Conservation (phyloP, 2,888 invertebrate species). For the Melikaiella ostensackeni region DNA sequence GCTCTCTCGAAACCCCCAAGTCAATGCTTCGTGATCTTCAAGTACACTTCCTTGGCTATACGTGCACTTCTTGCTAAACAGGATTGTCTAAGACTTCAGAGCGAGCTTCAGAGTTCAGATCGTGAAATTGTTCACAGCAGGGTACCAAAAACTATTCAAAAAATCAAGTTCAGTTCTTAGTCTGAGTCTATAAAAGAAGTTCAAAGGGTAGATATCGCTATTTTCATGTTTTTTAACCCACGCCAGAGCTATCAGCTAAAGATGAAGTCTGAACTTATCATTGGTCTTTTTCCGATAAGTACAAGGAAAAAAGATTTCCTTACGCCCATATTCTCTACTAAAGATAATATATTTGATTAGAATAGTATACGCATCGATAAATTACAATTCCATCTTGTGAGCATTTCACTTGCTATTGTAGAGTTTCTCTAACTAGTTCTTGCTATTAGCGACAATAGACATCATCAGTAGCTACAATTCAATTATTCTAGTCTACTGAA, state of each 20-base stretch:
- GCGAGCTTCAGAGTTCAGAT: background rate
- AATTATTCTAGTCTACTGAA: constrained; percentile 8
- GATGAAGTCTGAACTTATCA: background rate
- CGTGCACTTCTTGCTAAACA: constrained; percentile 11
- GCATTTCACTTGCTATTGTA: background rate
- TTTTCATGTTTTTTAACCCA: no score
- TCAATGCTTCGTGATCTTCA: background rate
- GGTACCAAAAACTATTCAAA: background rate
- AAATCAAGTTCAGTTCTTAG: no score
- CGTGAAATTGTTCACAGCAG: background rate
- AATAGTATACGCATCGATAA: background rate
- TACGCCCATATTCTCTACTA: no score
- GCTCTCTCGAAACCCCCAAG: background rate
- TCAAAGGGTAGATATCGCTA: no score
- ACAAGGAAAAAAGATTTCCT: no score
- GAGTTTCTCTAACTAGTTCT: constrained; percentile 4
- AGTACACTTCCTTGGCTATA: background rate
- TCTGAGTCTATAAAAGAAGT: no score
- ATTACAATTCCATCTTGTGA: background rate
- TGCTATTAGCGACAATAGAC: constrained; percentile 15
- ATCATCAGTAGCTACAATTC: constrained; percentile 35
- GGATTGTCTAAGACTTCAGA: constrained; percentile 7
- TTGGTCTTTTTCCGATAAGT: background rate
- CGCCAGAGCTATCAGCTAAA: no score
- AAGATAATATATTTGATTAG: no score